These are phyloP conservation scores for Cettia cetti DNA, from an alignment of 2,113 vertebrate genomes.

Conservation along the genomic window DNA sequence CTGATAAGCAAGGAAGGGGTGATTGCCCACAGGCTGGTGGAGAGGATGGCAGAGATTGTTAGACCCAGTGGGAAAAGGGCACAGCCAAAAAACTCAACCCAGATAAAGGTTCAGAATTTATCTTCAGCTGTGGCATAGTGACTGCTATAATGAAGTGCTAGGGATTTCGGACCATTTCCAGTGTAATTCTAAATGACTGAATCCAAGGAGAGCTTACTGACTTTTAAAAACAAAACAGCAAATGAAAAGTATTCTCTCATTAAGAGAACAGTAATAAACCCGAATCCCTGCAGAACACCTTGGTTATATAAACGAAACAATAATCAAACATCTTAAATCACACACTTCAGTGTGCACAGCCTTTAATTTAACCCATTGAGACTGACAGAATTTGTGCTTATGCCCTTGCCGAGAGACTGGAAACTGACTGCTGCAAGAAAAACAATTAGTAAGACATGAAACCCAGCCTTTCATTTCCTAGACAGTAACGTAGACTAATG, in stretches of 20 bases:
- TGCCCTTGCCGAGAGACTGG: not conserved
- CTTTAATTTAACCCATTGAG: slow-evolving; percentile 3
- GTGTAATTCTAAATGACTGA: not conserved
- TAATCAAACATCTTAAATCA: not conserved
- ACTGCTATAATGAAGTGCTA: not conserved
- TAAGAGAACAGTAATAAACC: not conserved
- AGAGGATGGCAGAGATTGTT: not conserved
- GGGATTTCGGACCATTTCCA: not conserved
- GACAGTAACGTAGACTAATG: not conserved
- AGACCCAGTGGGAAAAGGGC: not conserved
- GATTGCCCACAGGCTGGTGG: not conserved
- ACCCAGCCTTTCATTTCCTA: not conserved
- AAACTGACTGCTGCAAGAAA: not conserved
- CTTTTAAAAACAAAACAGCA: not conserved
- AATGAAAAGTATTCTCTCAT: not conserved
- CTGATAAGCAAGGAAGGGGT: not conserved
- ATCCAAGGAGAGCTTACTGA: not conserved
- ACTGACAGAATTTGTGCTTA: not conserved
- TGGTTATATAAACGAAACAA: not conserved
- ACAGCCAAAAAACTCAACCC: not conserved
- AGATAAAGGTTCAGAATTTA: not conserved
- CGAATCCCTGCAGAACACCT: not conserved
- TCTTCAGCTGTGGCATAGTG: not conserved
- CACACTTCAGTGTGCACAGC: not conserved
- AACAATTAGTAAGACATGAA: not conserved